These are phyloP conservation scores for Callipepla californica DNA, from an alignment of 2,113 vertebrate genomes.

Conservation along the genomic window DNA sequence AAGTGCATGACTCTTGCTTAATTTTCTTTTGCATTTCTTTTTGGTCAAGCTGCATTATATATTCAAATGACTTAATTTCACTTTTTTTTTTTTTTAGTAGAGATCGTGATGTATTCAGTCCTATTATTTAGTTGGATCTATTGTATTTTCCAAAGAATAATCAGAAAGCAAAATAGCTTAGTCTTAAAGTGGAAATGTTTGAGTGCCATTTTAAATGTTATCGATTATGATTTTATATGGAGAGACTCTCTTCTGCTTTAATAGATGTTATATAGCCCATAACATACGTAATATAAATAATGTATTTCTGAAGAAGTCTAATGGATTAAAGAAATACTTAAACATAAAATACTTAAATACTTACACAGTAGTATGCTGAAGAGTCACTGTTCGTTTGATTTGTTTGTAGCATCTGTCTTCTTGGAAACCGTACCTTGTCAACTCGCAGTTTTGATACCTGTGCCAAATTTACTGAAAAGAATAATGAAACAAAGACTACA, in stretches of 20 bases:
- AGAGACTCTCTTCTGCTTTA: neutral
- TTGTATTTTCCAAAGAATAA: neutral
- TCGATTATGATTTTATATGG: neutral
- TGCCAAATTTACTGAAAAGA: constrained; percentile 77
- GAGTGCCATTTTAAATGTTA: neutral
- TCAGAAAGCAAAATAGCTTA: neutral
- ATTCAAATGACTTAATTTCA: neutral
- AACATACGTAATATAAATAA: neutral
- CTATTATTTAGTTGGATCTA: neutral
- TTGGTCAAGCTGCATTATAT: neutral
- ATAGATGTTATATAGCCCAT: neutral
- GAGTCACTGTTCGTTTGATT: neutral
- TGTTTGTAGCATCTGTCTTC: constrained; percentile 86
- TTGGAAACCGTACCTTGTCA: constrained; percentile 92
- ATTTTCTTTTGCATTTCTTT: neutral
- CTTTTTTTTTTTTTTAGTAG: neutral
- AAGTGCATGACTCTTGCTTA: neutral
- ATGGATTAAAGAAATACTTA: neutral
- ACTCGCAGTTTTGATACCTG: constrained; percentile 84
- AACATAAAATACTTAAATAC: neutral
- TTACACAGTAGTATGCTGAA: neutral
- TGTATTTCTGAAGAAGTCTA: neutral
- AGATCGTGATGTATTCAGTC: neutral
- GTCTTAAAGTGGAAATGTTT: neutral
- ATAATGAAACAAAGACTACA: constrained; percentile 82